phyloP scores from a whole-genome alignment of 2,888 invertebrate species.

The Plagodis pulveraria region DNA sequence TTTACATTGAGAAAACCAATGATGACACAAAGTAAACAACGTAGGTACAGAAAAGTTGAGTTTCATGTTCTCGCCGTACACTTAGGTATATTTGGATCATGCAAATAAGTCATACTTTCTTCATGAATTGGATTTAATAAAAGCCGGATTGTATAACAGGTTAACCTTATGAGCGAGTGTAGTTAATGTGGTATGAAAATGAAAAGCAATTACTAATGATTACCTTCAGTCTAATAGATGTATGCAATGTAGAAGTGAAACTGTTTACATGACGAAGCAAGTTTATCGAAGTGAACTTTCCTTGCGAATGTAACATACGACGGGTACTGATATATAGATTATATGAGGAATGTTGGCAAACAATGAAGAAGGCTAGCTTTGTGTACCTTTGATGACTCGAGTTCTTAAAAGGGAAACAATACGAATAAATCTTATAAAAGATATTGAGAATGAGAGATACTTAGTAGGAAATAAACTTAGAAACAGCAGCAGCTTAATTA shows the following conservation, averaged over 20 bases:
- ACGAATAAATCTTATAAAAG: not conserved
- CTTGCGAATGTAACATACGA: slow-evolving; percentile 23
- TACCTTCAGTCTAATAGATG: slow-evolving; percentile 14
- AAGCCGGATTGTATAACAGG: not conserved
- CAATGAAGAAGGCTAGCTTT: not conserved
- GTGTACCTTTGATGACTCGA: not conserved
- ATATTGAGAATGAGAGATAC: no score
- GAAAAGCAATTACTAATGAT: slow-evolving; percentile 16
- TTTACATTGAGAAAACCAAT: no score
- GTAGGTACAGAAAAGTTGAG: no score
- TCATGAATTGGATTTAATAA: no score
- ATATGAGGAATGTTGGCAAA: slow-evolving; percentile 10
- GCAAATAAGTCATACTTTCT: no score
- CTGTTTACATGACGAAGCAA: slow-evolving; percentile 27
- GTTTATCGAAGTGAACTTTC: slow-evolving; percentile 30
- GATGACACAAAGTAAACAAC: no score
- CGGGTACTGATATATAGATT: slow-evolving; percentile 17
- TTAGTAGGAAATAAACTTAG: no score
- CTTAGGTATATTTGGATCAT: no score
- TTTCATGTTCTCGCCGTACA: no score
- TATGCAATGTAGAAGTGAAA: slow-evolving; percentile 33
- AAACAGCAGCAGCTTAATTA: no score
- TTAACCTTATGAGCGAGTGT: slow-evolving; percentile 2
- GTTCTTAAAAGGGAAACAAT: not conserved
- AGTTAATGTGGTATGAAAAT: slow-evolving; percentile 11